Conservation (phyloP, 2,888 invertebrate genomes). For the Esperia sulphurella region DNA sequence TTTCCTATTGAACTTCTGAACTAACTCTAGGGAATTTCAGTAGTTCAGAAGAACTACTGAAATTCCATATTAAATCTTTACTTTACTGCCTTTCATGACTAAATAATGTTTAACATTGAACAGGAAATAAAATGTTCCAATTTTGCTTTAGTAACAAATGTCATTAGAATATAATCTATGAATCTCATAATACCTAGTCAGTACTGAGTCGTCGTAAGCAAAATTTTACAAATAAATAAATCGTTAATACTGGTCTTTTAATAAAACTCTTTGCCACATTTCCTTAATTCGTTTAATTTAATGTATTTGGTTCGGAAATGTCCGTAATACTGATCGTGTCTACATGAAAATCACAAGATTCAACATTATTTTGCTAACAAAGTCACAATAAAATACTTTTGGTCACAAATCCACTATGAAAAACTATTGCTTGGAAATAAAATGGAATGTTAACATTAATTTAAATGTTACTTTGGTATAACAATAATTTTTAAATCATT, state of each 20-base stretch:
- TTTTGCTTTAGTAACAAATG: too few species aligned
- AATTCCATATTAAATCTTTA: too few species aligned
- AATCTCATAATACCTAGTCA: not conserved
- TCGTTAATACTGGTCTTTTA: slow-evolving; percentile 12
- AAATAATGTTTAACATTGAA: too few species aligned
- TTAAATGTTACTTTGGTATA: slow-evolving; percentile 1
- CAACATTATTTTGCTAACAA: not conserved
- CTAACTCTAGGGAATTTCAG: too few species aligned
- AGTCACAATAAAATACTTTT: not conserved
- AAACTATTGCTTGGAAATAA: not conserved
- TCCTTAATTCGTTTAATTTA: slow-evolving; percentile 51
- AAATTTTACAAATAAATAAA: too few species aligned
- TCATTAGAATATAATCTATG: not conserved
- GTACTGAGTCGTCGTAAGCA: too few species aligned
- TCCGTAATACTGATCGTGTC: slow-evolving; percentile 51
- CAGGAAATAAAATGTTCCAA: too few species aligned
- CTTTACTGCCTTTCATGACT: too few species aligned
- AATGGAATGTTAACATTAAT: not conserved
- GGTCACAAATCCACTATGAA: not conserved
- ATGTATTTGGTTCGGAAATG: slow-evolving; percentile 62
- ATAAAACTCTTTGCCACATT: slow-evolving; percentile 36
- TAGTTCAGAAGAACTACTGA: too few species aligned
- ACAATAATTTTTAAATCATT: too few species aligned
- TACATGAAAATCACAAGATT: slow-evolving; percentile 30
- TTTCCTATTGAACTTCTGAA: too few species aligned